Evolutionary conservation across 2,888 invertebrate genomes (phyloP).

Genomic region (Clusia tigrina): DNA sequence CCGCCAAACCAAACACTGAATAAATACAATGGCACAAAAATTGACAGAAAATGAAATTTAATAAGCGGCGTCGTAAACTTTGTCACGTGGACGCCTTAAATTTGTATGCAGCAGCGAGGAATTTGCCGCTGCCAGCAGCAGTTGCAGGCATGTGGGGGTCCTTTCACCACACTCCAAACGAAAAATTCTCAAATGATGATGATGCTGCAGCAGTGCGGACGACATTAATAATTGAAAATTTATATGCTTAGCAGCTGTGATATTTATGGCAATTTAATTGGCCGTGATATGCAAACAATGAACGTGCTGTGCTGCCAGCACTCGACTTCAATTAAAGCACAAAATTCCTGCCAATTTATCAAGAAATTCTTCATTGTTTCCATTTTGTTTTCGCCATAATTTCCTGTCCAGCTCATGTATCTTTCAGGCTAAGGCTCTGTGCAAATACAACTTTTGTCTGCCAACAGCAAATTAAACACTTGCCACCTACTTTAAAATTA

Average conservation of each 20-base stretch:
- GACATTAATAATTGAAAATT: slow-evolving; percentile 27
- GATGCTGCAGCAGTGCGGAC: neutral
- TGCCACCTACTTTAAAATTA: too few species aligned
- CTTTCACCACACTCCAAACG: slow-evolving; percentile 16
- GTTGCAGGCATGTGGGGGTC: slow-evolving; percentile 12
- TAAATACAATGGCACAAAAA: slow-evolving; percentile 19
- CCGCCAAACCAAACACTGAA: neutral
- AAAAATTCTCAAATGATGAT: neutral
- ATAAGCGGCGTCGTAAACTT: slow-evolving; percentile 46
- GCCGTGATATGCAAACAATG: slow-evolving; percentile 42
- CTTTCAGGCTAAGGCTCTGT: too few species aligned
- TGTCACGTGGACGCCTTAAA: slow-evolving; percentile 47
- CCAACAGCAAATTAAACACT: too few species aligned
- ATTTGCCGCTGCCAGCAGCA: neutral
- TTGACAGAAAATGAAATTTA: slow-evolving; percentile 41
- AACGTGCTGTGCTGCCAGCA: neutral
- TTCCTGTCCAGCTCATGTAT: too few species aligned
- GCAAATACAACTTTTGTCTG: too few species aligned
- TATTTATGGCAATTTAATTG: slow-evolving; percentile 46
- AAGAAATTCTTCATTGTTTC: too few species aligned
- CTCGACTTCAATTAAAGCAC: too few species aligned
- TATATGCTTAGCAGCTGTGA: slow-evolving; percentile 31
- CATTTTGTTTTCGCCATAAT: too few species aligned
- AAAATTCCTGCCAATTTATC: too few species aligned
- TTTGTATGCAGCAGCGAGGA: slow-evolving; percentile 23